Evolutionary conservation across 2,888 invertebrate species (phyloP).

Genomic region (Spisula subtruncata): DNA sequence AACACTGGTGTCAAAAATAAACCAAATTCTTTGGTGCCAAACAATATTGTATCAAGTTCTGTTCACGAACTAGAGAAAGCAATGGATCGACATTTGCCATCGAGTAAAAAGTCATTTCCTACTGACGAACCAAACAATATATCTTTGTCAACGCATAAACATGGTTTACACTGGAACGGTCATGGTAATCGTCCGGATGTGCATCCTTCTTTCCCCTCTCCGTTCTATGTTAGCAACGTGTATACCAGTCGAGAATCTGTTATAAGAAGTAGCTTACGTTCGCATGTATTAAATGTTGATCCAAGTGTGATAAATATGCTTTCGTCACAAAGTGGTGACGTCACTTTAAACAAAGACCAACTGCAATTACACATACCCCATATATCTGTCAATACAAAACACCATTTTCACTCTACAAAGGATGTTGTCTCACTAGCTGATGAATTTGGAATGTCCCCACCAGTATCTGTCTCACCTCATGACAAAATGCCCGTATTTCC

Average conservation of each 20-base stretch:
- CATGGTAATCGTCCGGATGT: conserved; percentile 31
- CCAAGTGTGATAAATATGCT: conserved; percentile 91
- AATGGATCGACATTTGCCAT: conserved; percentile 96
- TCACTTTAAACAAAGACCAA: conserved; percentile 84
- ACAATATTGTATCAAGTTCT: conserved; percentile 88
- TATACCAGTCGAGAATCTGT: conserved; percentile 98
- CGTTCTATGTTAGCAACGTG: conserved; percentile 92
- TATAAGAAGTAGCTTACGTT: conserved; percentile 91
- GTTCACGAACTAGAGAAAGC: conserved; percentile 98
- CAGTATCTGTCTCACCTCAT: conserved; percentile 96
- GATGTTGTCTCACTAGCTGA: conserved; percentile 78
- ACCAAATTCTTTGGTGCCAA: conserved; percentile 5
- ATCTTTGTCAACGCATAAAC: conserved; percentile 77
- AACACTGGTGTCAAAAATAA: conserved; percentile 25
- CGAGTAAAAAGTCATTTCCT: conserved; percentile 34
- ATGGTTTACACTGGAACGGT: conserved; percentile 96
- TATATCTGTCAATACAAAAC: conserved; percentile 69
- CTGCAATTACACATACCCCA: conserved; percentile 75
- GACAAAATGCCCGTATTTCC: conserved; percentile 41
- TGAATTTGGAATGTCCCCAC: conserved; percentile 95
- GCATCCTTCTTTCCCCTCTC: conserved; percentile 78
- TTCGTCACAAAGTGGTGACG: conserved; percentile 96
- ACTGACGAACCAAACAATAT: conserved; percentile 20
- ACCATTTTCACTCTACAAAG: conserved; percentile 53
- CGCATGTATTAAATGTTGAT: conserved; percentile 82